Conservation (phyloP, 2,113 vertebrate species). For the Pipa parva region DNA sequence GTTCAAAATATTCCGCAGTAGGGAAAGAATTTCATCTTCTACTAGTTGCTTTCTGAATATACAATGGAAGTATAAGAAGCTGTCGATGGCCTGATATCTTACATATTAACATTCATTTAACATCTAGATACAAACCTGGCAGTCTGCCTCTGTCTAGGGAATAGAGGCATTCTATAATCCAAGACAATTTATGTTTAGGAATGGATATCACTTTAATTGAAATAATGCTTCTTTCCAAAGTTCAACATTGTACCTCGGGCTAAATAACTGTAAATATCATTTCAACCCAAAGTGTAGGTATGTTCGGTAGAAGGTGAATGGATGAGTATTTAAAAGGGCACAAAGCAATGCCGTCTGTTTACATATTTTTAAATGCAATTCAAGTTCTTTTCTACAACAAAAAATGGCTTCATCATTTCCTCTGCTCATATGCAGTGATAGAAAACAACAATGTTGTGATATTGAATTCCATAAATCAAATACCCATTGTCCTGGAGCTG, state of each 20-base stretch:
- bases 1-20: too few species aligned
- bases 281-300: conserved; percentile 5
- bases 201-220: too few species aligned
- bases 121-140: too few species aligned
- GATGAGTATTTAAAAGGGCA: not conserved
- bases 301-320: not conserved
- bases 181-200: too few species aligned
- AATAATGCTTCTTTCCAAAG: not conserved
- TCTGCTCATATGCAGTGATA: not conserved
- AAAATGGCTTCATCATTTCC: not conserved
- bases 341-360: conserved; percentile 1
- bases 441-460: not conserved
- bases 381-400: conserved; percentile 2
- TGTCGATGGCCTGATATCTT: too few species aligned
- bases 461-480: conserved; percentile 4
- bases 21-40: too few species aligned
- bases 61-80: too few species aligned
- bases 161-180: too few species aligned
- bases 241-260: not conserved
- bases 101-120: too few species aligned
- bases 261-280: not conserved
- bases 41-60: too few species aligned
- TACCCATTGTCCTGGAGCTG: not conserved
- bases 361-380: conserved; percentile 19
- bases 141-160: too few species aligned